Percentiles rank a stretch among this genome's conserved stretches.
Conservation (phyloP, 2,797 vertebrate species). For the Percopsis omiscomaycus region DNA sequence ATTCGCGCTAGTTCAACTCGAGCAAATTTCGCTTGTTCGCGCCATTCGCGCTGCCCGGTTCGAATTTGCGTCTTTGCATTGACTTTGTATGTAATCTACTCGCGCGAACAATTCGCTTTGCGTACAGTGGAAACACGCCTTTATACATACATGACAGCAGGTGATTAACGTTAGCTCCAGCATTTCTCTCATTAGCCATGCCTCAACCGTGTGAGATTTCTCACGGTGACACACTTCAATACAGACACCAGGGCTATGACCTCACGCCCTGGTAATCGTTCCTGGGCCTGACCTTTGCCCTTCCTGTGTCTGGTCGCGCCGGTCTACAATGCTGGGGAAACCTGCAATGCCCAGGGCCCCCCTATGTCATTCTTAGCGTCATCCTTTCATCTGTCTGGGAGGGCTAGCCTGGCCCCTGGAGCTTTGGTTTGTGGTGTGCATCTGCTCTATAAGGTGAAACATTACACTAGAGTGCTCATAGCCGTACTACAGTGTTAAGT, state of each 20-base stretch:
- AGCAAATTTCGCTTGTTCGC: too few species aligned
- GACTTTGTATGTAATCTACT: background rate
- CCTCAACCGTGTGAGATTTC: constrained; percentile 20
- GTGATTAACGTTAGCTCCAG: constrained; percentile 28
- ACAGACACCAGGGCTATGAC: constrained; percentile 25
- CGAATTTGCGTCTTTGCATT: too few species aligned
- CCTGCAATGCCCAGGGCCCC: constrained; percentile 12
- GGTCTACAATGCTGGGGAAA: constrained; percentile 17
- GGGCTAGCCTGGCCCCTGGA: constrained; percentile 9
- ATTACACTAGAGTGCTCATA: too few species aligned
- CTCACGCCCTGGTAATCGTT: constrained; percentile 10
- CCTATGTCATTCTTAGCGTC: constrained; percentile 10
- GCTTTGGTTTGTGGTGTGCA: constrained; percentile 1
- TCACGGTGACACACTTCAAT: background rate
- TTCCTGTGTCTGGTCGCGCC: constrained; percentile 20
- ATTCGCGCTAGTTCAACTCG: too few species aligned
- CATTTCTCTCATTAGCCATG: constrained; percentile 30
- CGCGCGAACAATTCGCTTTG: too few species aligned
- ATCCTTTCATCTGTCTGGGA: constrained; percentile 36
- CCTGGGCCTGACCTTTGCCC: constrained; percentile 17
- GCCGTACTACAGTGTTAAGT: too few species aligned
- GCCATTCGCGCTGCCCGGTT: too few species aligned
- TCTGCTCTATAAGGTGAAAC: too few species aligned
- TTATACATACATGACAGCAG: background rate
- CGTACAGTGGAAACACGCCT: too few species aligned